These are phyloP conservation scores for Rattus rattus DNA, from an alignment of 2,113 vertebrate species.

Conservation along the genomic window DNA sequence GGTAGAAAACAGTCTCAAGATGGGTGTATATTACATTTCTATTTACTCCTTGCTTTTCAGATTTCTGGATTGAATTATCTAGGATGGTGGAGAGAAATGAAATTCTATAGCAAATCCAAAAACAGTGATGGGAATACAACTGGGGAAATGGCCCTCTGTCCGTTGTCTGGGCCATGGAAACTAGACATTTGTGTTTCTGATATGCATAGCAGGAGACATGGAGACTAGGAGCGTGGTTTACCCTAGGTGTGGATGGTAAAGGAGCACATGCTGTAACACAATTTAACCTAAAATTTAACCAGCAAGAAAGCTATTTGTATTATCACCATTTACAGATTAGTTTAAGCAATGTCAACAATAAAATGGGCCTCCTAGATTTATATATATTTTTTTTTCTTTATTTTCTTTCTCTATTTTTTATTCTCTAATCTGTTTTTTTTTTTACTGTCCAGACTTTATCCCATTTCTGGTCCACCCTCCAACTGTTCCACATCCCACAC, in stretches of 20 bases:
- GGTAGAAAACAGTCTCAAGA: not conserved
- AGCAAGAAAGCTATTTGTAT: not conserved
- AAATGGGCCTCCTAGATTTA: not conserved
- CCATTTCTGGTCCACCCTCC: too few species aligned
- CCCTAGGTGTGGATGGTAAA: not conserved
- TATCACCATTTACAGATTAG: not conserved
- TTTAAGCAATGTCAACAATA: slow-evolving; percentile 34
- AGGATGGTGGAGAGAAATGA: not conserved
- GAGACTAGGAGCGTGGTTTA: not conserved
- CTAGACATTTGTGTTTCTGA: not conserved
- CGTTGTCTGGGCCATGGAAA: not conserved
- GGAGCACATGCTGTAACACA: not conserved
- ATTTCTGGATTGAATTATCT: not conserved
- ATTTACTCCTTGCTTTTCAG: not conserved
- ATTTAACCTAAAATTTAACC: not conserved
- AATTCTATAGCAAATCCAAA: not conserved
- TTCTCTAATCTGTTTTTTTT: too few species aligned
- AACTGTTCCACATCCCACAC: too few species aligned
- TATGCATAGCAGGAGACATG: not conserved
- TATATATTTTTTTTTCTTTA: too few species aligned
- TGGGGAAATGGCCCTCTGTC: too few species aligned
- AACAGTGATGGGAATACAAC: not conserved
- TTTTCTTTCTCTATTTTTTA: too few species aligned
- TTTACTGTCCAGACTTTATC: too few species aligned
- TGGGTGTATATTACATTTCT: not conserved